A percentile compares a stretch with the other conserved stretches of the same genome.
Evolutionary conservation across 1,140 invertebrate genomes (phyloP).

Genomic region (Eurosta solidaginis): DNA sequence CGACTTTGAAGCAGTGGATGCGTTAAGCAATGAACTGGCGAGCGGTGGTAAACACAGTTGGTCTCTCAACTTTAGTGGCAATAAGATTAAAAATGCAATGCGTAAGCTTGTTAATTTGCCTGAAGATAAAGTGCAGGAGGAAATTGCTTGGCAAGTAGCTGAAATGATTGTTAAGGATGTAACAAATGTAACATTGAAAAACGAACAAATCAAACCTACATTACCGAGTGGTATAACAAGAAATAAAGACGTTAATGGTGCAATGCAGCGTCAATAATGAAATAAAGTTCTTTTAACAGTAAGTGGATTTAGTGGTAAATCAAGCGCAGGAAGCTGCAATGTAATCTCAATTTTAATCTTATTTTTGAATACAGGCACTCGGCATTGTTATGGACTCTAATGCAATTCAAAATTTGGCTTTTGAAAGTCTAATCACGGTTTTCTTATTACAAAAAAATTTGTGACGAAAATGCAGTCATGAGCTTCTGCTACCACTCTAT

Average conservation of each 20-base stretch:
- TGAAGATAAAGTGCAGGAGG: slow-evolving; percentile 87
- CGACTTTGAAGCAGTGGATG: slow-evolving; percentile 81
- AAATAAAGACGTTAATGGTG: background rate
- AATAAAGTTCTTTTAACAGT: background rate
- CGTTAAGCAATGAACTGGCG: slow-evolving; percentile 63
- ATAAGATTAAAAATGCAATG: slow-evolving; percentile 69
- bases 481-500: too few relatives aligned
- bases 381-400: too few relatives aligned
- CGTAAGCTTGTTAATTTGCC: slow-evolving; percentile 79
- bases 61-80: slow-evolving; percentile 42
- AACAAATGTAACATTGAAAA: slow-evolving; percentile 75
- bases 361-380: too few relatives aligned
- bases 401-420: too few relatives aligned
- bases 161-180: slow-evolving; percentile 94
- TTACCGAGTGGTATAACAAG: background rate
- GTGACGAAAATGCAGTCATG: too few relatives aligned
- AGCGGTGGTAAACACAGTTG: slow-evolving; percentile 54
- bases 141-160: slow-evolving; percentile 91
- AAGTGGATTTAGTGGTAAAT: background rate
- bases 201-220: background rate
- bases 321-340: too few relatives aligned
- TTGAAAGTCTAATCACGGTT: too few relatives aligned
- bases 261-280: background rate
- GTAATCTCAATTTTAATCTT: too few relatives aligned
- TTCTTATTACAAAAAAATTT: too few relatives aligned